Evolutionary conservation across 2,888 invertebrate species (phyloP).

Genomic region (Electrophaes corylata): DNA sequence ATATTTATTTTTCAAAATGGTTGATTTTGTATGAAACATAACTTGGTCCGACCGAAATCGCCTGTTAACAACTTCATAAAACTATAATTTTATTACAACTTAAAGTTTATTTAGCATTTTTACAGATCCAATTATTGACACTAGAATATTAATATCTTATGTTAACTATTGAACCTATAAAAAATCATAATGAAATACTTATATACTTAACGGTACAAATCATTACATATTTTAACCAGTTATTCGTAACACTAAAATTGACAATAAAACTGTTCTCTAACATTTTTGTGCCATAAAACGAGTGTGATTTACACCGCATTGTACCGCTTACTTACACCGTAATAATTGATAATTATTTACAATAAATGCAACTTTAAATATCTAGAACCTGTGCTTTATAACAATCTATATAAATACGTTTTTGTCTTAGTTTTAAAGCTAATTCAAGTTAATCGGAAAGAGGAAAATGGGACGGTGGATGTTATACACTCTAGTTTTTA

Average conservation of each 20-base stretch:
- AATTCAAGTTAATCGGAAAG: slow-evolving; percentile 77
- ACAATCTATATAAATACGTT: slow-evolving; percentile 83
- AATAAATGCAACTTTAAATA: slow-evolving; percentile 81
- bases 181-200: slow-evolving; percentile 43
- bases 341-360: slow-evolving; percentile 73
- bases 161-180: slow-evolving; percentile 38
- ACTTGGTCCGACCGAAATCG: slow-evolving; percentile 75
- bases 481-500: slow-evolving; percentile 70
- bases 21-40: slow-evolving; percentile 72
- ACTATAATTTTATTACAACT: slow-evolving; percentile 43
- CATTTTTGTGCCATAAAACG: slow-evolving; percentile 83
- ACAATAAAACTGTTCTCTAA: slow-evolving; percentile 79
- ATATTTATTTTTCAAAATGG: slow-evolving; percentile 76
- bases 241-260: slow-evolving; percentile 80
- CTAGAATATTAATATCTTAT: slow-evolving; percentile 9
- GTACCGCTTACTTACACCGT: slow-evolving; percentile 73
- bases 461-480: slow-evolving; percentile 83
- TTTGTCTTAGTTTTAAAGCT: slow-evolving; percentile 75
- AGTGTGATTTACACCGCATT: slow-evolving; percentile 80
- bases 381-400: slow-evolving; percentile 83
- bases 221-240: slow-evolving; percentile 58
- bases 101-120: slow-evolving; percentile 43
- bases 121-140: slow-evolving; percentile 44
- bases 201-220: slow-evolving; percentile 66
- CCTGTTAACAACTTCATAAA: slow-evolving; percentile 66